Conservation (phyloP, 2,797 vertebrate genomes). For the Apodemus agrarius region DNA sequence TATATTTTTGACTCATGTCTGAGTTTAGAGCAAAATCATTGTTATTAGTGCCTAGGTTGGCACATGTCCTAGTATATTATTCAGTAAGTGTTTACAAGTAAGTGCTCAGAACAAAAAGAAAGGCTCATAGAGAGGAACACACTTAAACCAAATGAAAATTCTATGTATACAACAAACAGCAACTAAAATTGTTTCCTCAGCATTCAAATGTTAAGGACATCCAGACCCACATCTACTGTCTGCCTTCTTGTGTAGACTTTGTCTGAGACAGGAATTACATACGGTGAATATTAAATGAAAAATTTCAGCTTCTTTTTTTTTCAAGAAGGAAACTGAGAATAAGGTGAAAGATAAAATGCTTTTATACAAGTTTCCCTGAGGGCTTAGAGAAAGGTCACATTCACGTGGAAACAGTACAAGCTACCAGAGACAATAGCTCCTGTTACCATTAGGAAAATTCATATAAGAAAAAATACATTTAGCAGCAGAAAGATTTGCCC, state of each 20-base stretch:
- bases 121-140: neutral
- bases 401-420: constrained; percentile 59
- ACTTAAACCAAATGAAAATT: neutral
- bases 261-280: neutral
- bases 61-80: neutral
- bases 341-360: constrained; percentile 42
- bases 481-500: constrained; percentile 50
- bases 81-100: constrained; percentile 1
- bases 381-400: constrained; percentile 64
- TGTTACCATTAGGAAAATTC: constrained; percentile 18
- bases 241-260: neutral
- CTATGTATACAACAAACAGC: neutral
- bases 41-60: neutral
- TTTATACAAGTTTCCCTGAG: constrained; percentile 63
- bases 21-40: neutral
- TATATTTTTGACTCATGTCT: neutral
- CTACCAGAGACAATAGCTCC: constrained; percentile 45
- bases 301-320: neutral
- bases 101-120: neutral
- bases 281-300: neutral
- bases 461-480: constrained; percentile 57
- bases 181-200: neutral
- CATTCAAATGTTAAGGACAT: constrained; percentile 26
- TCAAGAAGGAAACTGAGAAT: constrained; percentile 29
- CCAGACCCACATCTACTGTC: neutral